Conservation (phyloP, 2,113 vertebrate species). For the Oncorhynchus mykiss region DNA sequence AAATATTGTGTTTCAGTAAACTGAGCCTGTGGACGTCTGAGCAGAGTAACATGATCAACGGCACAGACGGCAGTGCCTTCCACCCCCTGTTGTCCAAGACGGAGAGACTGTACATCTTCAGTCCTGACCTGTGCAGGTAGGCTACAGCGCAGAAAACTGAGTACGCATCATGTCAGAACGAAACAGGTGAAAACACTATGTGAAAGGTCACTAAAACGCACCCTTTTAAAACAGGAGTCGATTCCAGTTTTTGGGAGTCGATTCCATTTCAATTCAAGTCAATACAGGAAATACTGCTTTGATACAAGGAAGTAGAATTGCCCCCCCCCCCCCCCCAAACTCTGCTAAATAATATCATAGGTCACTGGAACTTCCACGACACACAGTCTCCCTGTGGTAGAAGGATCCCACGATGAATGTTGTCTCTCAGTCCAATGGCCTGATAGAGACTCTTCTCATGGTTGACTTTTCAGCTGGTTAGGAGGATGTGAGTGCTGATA, state of each 20-base stretch:
- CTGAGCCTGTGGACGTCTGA: slow-evolving; percentile 84
- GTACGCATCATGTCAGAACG: not conserved
- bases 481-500: not conserved
- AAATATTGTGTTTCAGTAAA: slow-evolving; percentile 43
- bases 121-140: slow-evolving; percentile 94
- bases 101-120: slow-evolving; percentile 86
- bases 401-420: no score
- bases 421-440: no score
- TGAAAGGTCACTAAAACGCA: not conserved
- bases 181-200: not conserved
- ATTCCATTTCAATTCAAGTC: no score
- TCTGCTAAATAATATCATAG: no score
- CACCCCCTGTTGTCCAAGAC: slow-evolving; percentile 84
- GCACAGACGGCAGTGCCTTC: slow-evolving; percentile 90
- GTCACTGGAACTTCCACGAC: no score
- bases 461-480: not conserved
- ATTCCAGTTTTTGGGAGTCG: no score
- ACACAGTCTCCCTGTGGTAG: no score
- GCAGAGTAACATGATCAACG: slow-evolving; percentile 90
- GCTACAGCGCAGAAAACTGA: not conserved
- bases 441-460: no score
- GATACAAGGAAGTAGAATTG: no score
- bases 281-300: no score
- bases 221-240: no score
- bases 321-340: no score